Evolutionary conservation across 2,113 vertebrate species (phyloP).

Genomic region (Oncorhynchus tshawytscha): DNA sequence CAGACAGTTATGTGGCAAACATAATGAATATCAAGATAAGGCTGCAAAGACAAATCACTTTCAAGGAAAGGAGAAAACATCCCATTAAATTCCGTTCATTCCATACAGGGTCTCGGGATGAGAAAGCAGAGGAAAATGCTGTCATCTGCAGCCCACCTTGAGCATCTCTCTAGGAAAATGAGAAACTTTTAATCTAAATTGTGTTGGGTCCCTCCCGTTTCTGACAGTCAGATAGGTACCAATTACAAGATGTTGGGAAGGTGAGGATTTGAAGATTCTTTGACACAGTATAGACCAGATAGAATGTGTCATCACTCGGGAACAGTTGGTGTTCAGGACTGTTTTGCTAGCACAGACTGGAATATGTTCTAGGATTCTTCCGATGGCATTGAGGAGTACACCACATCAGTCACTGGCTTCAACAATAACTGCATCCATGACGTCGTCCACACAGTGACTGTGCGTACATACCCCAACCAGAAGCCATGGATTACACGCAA

Average conservation of each 20-base stretch:
- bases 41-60: conserved; percentile 11
- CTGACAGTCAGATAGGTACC: conserved; percentile 7
- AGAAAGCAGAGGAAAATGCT: conserved; percentile 3
- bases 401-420: no score
- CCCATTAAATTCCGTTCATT: conserved; percentile 40
- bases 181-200: conserved; percentile 5
- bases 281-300: conserved; percentile 56
- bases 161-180: neutral
- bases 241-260: conserved; percentile 10
- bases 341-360: no score
- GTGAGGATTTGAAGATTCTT: conserved; percentile 38
- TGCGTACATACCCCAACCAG: no score
- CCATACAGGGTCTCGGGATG: conserved; percentile 19
- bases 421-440: no score
- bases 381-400: no score
- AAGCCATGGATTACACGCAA: no score
- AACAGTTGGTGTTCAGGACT: no score
- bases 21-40: conserved; percentile 27
- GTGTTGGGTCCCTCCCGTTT: neutral
- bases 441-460: no score
- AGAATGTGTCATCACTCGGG: conserved; percentile 16
- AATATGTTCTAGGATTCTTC: no score
- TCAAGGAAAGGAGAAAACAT: conserved; percentile 18
- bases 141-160: neutral
- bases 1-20: conserved; percentile 12